Evolutionary conservation across 2,797 vertebrate species (phyloP), one percentile per base, ranked within the genome.

Genomic region (Antennarius maculatus): DNA sequence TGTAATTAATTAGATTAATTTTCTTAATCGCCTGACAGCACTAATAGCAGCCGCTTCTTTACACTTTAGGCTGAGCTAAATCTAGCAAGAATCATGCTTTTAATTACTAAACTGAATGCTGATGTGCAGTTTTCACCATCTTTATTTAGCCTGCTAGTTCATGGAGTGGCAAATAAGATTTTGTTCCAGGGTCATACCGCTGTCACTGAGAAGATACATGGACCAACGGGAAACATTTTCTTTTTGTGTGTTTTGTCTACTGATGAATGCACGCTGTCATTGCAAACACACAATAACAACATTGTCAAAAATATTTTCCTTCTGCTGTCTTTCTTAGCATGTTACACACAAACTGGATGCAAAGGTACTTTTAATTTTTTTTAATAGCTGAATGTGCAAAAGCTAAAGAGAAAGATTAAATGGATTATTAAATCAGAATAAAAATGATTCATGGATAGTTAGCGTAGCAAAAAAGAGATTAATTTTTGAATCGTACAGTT

Each of bases 231-330:
- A 41, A 4, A 51, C 2, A 17, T 48, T 62, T 57, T 66, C 37
- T 11, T 34, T 51, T 3, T 41, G 7, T 28, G 34, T 39, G 4
- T 61, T 31, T 39, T 34, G 23, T 23, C 31, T 8, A 34, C 31
- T 34, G 31, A 6, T 34, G 8, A 4, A 34, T 34, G 8, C 31
- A 34, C 8, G 31, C 34, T 4, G 48, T 27, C 8, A 61, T 28
- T 45, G 29, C 79, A 68, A 53, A 45, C 5, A 52, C 76, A 84
- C 66, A 71, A 73, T 70, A 66, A 84, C 85, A 59, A 76, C 78
- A 82, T 83, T 76, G 68, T 27, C 7, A n/a, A 69, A 68, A 15
- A 39, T 10, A 39, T 9, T 11, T 9, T 39, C 37, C 4, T 39
- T 6, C 37, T 39, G 10, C 37, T 39, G 37, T 8, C 8, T 5